Base-by-base conservation (phyloP, 2,888 invertebrate genomes). In the Macrostomum cliftonense region DNA sequence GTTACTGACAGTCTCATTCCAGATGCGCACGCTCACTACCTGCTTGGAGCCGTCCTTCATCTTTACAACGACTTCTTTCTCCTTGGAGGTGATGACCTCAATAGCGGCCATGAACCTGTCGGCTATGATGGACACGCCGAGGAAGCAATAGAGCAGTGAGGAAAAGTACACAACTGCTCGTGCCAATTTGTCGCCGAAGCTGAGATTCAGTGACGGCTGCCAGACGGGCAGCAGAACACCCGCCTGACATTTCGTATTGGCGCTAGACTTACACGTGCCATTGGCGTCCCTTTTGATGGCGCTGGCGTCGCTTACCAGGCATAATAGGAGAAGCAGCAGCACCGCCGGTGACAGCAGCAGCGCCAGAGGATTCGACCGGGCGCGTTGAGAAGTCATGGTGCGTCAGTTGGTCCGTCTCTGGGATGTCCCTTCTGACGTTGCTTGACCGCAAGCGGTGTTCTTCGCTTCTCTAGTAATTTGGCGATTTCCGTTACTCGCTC, bases 1-100 rank as follows among this genome's bases (percentile, higher is more conserved):
- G 73, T 97, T 97, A 55, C 93, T 93, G 42, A 97, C 95, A 1
- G 97, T 95, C 70, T 95, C 95, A 72, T 97, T 97, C 97, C 97
- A 97, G 52, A 97, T 83, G 52, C 93, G 77, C 14, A 97, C 93
- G 46, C 81, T 82, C 42, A 95, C 76, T 58, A 84, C 82, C 63
- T 88, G 84, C 13, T 78, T 78, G 53, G 86, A 84, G 53, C 86
- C 85, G 62, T 83, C 83, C 55, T 83, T 79, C 56, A 83, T 82
- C 63, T 84, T 83, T 52, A 97, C 81, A 61, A 42, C 44, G 2
- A 93, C 81, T 70, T 89, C 87, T 61, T 86, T 83, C 70, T 97
- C 95, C 68, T 89, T 82, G 0, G 93, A 91, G 47, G 95, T 97
- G 69, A 97, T 97, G 58, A 89, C 91, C 76, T 97, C 97, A 68